phyloP scores from a whole-genome alignment of 2,888 invertebrate genomes.

The Chorisops tibialis region DNA sequence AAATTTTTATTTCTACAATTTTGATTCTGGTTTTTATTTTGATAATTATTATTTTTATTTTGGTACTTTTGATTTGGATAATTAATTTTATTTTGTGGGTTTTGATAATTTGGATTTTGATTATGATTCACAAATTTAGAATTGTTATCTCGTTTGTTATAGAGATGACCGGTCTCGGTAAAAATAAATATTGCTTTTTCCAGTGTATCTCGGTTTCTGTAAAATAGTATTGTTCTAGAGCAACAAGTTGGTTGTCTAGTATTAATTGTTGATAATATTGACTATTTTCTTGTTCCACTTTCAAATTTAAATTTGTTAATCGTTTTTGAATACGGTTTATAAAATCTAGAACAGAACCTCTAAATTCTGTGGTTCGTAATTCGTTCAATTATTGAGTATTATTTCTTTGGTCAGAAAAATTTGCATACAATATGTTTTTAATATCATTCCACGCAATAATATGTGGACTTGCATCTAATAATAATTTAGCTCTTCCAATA shows the following conservation, averaged over 20 bases:
- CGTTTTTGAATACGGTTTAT: no score
- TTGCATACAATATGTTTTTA: not conserved
- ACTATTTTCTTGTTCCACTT: constrained; percentile 5
- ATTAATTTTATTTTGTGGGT: no score
- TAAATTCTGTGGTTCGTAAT: not conserved
- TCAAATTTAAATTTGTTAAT: no score
- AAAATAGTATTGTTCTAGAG: not conserved
- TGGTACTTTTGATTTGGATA: no score
- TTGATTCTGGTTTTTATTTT: no score
- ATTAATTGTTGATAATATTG: not conserved
- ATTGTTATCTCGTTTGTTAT: not conserved
- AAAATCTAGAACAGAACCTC: no score
- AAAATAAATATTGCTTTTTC: not conserved
- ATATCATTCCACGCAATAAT: no score
- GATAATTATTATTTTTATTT: no score
- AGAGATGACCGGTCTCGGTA: not conserved
- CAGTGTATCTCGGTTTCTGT: not conserved
- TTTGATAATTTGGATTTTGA: not conserved
- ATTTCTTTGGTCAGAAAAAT: not conserved
- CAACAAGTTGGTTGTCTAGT: not conserved
- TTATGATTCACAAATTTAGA: not conserved
- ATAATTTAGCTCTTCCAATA: constrained; percentile 1
- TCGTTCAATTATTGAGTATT: not conserved
- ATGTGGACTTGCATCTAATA: no score
- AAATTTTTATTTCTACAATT: no score